Evolutionary conservation across 2,797 vertebrate genomes (phyloP).

Genomic region (Erpetoichthys calabaricus): DNA sequence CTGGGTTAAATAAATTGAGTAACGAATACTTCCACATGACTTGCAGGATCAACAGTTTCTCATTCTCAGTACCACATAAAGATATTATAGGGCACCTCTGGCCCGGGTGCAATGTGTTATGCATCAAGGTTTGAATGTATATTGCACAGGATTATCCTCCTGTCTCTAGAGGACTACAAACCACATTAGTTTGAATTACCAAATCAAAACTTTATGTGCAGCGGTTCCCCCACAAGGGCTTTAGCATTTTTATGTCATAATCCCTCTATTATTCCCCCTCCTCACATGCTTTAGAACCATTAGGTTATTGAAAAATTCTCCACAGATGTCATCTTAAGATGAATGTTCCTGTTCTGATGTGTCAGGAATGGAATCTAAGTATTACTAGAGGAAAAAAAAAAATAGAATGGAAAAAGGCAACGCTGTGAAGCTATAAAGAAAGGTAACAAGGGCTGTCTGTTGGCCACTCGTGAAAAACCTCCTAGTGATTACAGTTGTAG

Average conservation of each 20-base stretch:
- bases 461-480: conserved; percentile 38
- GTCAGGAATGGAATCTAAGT: conserved; percentile 67
- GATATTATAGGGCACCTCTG: conserved; percentile 60
- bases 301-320: conserved; percentile 72
- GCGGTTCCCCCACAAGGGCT: conserved; percentile 48
- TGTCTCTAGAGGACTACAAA: conserved; percentile 67
- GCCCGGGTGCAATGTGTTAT: conserved; percentile 65
- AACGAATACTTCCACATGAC: conserved; percentile 30
- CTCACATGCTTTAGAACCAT: conserved; percentile 59
- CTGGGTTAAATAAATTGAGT: conserved; percentile 35
- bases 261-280: conserved; percentile 50
- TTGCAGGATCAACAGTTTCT: conserved; percentile 44
- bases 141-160: conserved; percentile 58
- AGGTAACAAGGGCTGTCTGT: conserved; percentile 46
- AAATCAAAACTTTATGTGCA: conserved; percentile 63
- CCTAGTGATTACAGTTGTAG: conserved; percentile 28
- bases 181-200: conserved; percentile 67
- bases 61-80: conserved; percentile 49
- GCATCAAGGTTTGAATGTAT: conserved; percentile 66
- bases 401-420: conserved; percentile 46
- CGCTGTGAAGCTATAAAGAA: conserved; percentile 58
- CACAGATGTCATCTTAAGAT: conserved; percentile 76
- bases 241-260: conserved; percentile 73
- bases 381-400: conserved; percentile 55
- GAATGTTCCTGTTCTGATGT: conserved; percentile 61